phyloP scores from a whole-genome alignment of 2,888 invertebrate species.

The Drosophila pegasa region DNA sequence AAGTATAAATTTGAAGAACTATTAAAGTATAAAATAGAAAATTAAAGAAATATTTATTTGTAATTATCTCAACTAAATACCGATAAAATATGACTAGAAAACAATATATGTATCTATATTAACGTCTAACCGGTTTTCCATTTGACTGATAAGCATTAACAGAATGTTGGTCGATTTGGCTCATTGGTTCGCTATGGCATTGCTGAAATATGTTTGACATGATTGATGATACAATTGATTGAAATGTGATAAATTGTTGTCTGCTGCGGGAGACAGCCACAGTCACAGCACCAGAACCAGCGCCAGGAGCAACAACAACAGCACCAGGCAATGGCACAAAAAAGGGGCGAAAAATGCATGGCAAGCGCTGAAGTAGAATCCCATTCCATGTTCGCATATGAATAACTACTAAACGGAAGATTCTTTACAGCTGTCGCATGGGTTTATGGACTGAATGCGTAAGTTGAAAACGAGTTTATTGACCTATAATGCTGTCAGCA shows the following conservation, averaged over 20 bases:
- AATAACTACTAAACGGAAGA: conserved; percentile 32
- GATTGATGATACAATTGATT: conserved; percentile 73
- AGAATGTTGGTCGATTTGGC: conserved; percentile 16
- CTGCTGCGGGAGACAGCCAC: conserved; percentile 51
- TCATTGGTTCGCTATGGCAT: conserved; percentile 36
- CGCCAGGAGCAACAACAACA: conserved; percentile 11
- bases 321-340: conserved; percentile 26
- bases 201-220: conserved; percentile 61
- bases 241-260: conserved; percentile 75
- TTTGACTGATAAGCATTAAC: conserved; percentile 32
- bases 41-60: not conserved
- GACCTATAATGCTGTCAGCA: too few species aligned
- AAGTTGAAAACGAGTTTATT: not conserved
- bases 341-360: conserved; percentile 14
- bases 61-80: not conserved
- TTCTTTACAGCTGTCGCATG: conserved; percentile 12
- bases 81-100: not conserved
- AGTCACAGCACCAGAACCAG: conserved; percentile 4
- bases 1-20: too few species aligned
- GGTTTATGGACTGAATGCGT: not conserved
- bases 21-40: too few species aligned
- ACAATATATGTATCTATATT: conserved; percentile 3
- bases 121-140: conserved; percentile 4
- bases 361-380: conserved; percentile 15
- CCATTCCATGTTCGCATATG: conserved; percentile 16